These are phyloP conservation scores for Mesembrinibis cayennensis DNA, from an alignment of 2,113 vertebrate genomes.

Conservation along the genomic window DNA sequence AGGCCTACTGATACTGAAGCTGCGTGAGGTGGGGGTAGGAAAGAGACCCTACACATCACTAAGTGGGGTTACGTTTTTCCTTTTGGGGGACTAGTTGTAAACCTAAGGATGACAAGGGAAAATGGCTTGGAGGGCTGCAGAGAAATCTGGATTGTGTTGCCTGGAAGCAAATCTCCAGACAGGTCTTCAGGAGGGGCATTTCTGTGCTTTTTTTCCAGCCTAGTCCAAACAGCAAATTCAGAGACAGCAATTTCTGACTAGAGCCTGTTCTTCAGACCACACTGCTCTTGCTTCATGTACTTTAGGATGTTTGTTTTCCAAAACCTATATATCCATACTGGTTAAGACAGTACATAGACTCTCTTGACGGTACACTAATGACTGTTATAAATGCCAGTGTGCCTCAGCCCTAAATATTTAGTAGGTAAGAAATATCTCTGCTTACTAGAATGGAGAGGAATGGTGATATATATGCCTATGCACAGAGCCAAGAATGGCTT, in stretches of 20 bases:
- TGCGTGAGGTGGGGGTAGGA: rapidly evolving
- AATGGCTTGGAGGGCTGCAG: not conserved
- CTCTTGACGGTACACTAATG: rapidly evolving
- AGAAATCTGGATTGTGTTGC: not conserved
- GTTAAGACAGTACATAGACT: not conserved
- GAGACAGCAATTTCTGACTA: not conserved
- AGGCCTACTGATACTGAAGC: too few relatives aligned
- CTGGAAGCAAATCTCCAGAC: not conserved
- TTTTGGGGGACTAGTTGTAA: not conserved
- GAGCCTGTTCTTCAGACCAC: not conserved
- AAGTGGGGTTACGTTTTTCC: not conserved
- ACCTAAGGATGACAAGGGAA: not conserved
- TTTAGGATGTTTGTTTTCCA: not conserved
- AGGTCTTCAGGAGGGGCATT: not conserved
- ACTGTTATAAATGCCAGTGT: not conserved
- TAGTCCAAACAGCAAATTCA: not conserved
- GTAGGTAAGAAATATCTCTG: not conserved
- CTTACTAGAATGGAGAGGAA: not conserved
- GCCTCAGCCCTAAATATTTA: not conserved
- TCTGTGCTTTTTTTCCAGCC: not conserved
- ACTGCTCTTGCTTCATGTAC: not conserved
- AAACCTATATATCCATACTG: not conserved
- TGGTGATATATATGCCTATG: not conserved
- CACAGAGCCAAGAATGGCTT: rapidly evolving
- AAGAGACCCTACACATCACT: not conserved